phyloP scores from a whole-genome alignment of 30 jellyfish, hydroid and myxozoan species.

The Clytia hemisphaerica region DNA sequence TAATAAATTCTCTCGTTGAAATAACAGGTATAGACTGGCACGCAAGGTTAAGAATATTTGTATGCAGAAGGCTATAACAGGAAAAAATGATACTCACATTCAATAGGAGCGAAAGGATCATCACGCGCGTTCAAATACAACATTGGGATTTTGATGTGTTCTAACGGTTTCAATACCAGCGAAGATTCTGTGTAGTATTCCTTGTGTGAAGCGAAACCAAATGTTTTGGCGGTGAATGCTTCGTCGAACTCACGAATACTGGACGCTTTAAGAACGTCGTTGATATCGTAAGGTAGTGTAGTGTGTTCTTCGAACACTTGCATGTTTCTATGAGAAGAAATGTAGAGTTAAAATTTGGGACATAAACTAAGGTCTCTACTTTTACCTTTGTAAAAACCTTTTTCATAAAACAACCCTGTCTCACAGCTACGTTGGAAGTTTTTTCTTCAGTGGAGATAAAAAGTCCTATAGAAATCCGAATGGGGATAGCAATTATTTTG shows the following conservation, averaged over 20 bases:
- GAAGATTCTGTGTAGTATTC: conserved; percentile 84
- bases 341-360: too few relatives aligned
- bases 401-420: too few relatives aligned
- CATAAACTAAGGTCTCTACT: too few relatives aligned
- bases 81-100: conserved; percentile 38
- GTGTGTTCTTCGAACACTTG: conserved; percentile 68
- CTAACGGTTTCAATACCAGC: conserved; percentile 69
- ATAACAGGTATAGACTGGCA: neutral
- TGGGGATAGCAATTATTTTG: too few relatives aligned
- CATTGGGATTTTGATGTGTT: conserved; percentile 69
- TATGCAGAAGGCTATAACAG: neutral
- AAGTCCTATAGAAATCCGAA: too few relatives aligned
- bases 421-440: too few relatives aligned
- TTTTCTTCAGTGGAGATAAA: too few relatives aligned
- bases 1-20: too few relatives aligned
- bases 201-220: conserved; percentile 54
- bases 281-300: conserved; percentile 67
- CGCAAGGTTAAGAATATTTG: neutral
- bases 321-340: conserved; percentile 40
- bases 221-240: conserved; percentile 68
- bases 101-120: conserved; percentile 93
- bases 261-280: conserved; percentile 51
- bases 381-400: too few relatives aligned
- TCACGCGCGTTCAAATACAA: conserved; percentile 76
- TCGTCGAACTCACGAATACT: conserved; percentile 89